Conservation (phyloP, 2,113 vertebrate genomes). For the Nansenia antarctica region DNA sequence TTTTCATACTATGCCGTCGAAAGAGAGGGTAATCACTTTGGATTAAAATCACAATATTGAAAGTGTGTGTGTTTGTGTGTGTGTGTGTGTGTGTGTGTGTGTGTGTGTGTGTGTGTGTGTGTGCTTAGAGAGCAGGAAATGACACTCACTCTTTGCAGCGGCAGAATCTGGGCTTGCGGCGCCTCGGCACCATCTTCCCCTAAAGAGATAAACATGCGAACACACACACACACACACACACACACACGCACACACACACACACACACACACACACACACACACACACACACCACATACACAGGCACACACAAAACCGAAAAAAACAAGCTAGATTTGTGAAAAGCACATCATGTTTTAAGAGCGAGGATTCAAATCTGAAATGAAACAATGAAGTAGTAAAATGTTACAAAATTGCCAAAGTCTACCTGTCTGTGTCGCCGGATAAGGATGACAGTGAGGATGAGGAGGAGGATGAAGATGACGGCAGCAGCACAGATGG, state of each 20-base stretch:
- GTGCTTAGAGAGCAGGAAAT: constrained; percentile 39
- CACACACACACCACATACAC: constrained; percentile 2
- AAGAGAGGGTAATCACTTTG: no score
- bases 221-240: background rate
- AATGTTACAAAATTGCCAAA: background rate
- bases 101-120: background rate
- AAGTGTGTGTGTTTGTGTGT: background rate
- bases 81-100: background rate
- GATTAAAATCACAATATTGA: no score
- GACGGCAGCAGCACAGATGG: constrained; percentile 46
- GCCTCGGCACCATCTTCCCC: constrained; percentile 38
- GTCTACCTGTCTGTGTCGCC: constrained; percentile 56
- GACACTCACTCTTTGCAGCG: constrained; percentile 68
- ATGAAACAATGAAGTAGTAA: no score
- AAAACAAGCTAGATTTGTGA: no score
- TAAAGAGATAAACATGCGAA: constrained; percentile 17
- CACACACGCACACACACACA: background rate
- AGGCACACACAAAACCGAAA: background rate
- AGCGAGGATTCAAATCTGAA: background rate
- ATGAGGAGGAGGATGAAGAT: constrained; percentile 58
- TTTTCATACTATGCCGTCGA: no score
- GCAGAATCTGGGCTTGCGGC: constrained; percentile 59
- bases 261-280: background rate
- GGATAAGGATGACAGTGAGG: constrained; percentile 47
- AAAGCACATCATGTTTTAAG: background rate